Base-by-base conservation (phyloP, 2,113 vertebrate genomes). In the Acinonyx jubatus region DNA sequence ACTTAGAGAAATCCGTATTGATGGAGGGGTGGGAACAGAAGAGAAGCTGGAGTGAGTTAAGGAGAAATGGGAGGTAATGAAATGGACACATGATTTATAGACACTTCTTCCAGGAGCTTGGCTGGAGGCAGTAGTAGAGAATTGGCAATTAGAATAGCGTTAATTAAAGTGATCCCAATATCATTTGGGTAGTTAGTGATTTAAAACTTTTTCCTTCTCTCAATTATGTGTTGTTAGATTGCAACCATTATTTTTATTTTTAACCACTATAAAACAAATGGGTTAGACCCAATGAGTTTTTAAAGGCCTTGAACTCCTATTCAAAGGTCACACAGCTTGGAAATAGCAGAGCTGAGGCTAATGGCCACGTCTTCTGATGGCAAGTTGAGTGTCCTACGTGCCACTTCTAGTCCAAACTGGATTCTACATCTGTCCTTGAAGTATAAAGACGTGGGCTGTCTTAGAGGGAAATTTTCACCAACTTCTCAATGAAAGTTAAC, bases 91-190 rank as follows among this genome's bases (percentile, higher is more conserved):
- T 96, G 50, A 96, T 96, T 94, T 97, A 95, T 84, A 91, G 25
- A 63, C 13, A 76, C 31, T 96, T 92, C 10, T 86, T 96, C 61
- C 3, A 78, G 87, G 15, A 73, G 16, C 13, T 89, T 82, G 66
- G 7, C 23, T 96, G 3, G 74, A 83, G 65, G 33, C 31, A 78
- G 25, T 31, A 80, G 33, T 38, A 89, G 50, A 91, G 41, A 94
- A 96, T 29, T 91, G n/a, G 80, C 66, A 94, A 93, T 92, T 90
- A 93, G 61, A 71, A 66, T 57, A 91, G 31, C 71, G 76, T 93
- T 88, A 96, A 94, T 97, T 95, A 96, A 97, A 96, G 78, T 96
- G 57, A 81, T 91, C 36, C 33, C 36, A 80, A 45, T 16, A 91
- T 96, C 38, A 84, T 94, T 94, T 79, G 14, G 52, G 52, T 69